These are phyloP conservation scores for Tetramorium simillimum DNA, from an alignment of 1,140 invertebrate genomes.

Conservation along the genomic window DNA sequence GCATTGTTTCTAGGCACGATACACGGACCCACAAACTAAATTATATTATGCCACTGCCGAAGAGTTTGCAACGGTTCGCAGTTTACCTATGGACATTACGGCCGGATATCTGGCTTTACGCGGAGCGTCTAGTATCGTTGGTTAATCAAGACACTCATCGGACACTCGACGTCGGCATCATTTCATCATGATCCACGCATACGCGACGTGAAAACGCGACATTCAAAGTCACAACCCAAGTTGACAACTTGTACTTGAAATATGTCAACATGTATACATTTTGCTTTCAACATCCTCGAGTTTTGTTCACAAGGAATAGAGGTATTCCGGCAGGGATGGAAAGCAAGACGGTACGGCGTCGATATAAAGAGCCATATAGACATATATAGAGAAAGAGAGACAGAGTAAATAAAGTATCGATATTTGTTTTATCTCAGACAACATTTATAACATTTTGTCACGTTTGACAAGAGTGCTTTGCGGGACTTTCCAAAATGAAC, in stretches of 20 bases:
- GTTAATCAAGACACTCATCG: slow-evolving; percentile 86
- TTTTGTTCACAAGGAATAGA: neutral
- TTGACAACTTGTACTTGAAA: neutral
- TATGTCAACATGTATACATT: neutral
- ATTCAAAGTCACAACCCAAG: neutral
- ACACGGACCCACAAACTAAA: slow-evolving; percentile 96
- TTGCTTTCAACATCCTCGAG: neutral
- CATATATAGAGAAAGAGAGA: neutral
- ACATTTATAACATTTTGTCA: slow-evolving; percentile 40
- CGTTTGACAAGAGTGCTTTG: neutral
- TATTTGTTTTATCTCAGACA: slow-evolving; percentile 46
- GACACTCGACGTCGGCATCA: neutral
- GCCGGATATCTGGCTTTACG: slow-evolving; percentile 94
- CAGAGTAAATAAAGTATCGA: slow-evolving; percentile 38
- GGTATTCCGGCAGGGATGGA: neutral
- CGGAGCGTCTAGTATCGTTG: slow-evolving; percentile 94
- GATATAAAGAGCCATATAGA: neutral
- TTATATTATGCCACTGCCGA: slow-evolving; percentile 93
- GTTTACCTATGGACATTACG: slow-evolving; percentile 95
- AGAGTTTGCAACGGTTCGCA: slow-evolving; percentile 93
- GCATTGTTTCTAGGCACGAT: slow-evolving; percentile 90
- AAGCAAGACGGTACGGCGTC: slow-evolving; percentile 22
- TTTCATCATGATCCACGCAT: neutral
- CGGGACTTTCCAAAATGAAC: slow-evolving; percentile 63
- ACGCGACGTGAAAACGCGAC: neutral